These are phyloP conservation scores for Sphinx pinastri DNA, from an alignment of 2,888 invertebrate genomes.

Conservation along the genomic window DNA sequence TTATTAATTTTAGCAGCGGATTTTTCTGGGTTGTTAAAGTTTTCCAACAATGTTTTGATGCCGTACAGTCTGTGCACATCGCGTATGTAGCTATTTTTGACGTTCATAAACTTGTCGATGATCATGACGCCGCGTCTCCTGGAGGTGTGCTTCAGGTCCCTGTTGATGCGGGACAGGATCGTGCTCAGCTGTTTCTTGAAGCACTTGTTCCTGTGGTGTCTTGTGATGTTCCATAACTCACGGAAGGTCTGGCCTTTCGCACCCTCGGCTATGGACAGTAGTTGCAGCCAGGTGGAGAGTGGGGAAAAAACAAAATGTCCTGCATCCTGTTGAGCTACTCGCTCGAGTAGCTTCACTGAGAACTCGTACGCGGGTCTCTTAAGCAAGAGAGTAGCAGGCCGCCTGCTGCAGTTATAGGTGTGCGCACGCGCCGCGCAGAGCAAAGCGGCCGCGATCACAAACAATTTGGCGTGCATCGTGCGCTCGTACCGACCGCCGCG, in stretches of 20 bases:
- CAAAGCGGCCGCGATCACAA: slow-evolving; percentile 42
- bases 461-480: slow-evolving; percentile 40
- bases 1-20: slow-evolving; percentile 52
- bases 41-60: slow-evolving; percentile 50
- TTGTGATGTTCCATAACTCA: slow-evolving; percentile 61
- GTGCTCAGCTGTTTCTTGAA: slow-evolving; percentile 52
- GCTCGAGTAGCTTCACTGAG: slow-evolving; percentile 58
- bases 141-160: slow-evolving; percentile 45
- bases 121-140: slow-evolving; percentile 55
- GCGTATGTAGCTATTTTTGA: slow-evolving; percentile 51
- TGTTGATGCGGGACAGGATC: slow-evolving; percentile 50
- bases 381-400: slow-evolving; percentile 47
- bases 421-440: slow-evolving; percentile 35
- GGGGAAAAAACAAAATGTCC: slow-evolving; percentile 70
- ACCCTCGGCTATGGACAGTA: slow-evolving; percentile 61
- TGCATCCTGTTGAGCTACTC: slow-evolving; percentile 54
- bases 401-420: slow-evolving; percentile 49
- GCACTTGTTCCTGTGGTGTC: slow-evolving; percentile 53
- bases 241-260: slow-evolving; percentile 51
- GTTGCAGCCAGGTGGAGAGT: slow-evolving; percentile 64
- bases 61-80: slow-evolving; percentile 50
- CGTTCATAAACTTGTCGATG: slow-evolving; percentile 52
- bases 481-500: slow-evolving; percentile 10
- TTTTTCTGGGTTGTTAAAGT: slow-evolving; percentile 49
- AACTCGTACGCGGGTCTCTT: slow-evolving; percentile 62